Evolutionary conservation across 2,113 vertebrate species (phyloP).

Genomic region (Arizona elegans): DNA sequence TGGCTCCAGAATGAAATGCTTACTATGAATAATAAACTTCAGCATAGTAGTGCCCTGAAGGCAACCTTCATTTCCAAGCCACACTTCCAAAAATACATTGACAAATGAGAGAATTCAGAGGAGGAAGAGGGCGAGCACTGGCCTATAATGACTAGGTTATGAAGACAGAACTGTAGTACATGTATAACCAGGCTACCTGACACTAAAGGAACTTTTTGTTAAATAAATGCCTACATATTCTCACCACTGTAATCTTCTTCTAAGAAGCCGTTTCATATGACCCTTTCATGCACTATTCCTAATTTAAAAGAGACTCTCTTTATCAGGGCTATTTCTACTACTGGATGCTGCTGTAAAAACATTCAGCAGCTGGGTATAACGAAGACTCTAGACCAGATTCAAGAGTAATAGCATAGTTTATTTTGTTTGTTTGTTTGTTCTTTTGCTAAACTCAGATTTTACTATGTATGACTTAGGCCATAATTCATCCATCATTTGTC

Average conservation of each 20-base stretch:
- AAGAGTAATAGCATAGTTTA: background rate
- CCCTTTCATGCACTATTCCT: background rate
- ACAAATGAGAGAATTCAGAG: background rate
- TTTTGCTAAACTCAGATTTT: background rate
- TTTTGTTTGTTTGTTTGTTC: background rate
- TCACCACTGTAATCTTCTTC: background rate
- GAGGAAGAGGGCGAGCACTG: background rate
- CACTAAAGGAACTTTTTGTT: background rate
- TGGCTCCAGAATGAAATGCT: conserved; percentile 18
- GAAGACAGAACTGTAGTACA: background rate
- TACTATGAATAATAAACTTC: conserved; percentile 4
- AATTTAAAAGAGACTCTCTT: background rate
- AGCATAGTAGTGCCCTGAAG: conserved; percentile 20
- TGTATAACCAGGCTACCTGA: background rate
- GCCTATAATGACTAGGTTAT: conserved; percentile 6
- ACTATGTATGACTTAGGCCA: background rate
- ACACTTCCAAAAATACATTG: conserved; percentile 26
- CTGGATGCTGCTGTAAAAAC: background rate
- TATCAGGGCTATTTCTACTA: background rate
- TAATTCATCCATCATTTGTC: background rate
- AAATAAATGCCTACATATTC: background rate
- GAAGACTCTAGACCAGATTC: background rate
- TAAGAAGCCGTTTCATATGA: background rate
- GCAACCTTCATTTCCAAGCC: conserved; percentile 31
- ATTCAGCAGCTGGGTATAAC: background rate